Evolutionary conservation across 35 echinoderm and acorn worm species (phyloP).

Genomic region (Heliocidaris tuberculata): DNA sequence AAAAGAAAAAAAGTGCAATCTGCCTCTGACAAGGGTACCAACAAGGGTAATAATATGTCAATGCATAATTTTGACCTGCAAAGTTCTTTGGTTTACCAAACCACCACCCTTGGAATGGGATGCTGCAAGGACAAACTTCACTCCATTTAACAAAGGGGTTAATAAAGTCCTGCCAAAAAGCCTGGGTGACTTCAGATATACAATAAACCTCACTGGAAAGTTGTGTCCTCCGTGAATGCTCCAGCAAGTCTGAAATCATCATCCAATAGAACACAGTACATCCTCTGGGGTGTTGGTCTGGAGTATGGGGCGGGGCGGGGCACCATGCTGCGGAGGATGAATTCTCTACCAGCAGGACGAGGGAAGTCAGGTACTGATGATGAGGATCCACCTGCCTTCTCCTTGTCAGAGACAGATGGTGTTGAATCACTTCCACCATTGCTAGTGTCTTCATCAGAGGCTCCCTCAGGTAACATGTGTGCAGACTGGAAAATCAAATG

Average conservation of each 20-base stretch:
- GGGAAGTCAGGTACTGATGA: conserved; percentile 83
- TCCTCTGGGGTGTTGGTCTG: conserved; percentile 83
- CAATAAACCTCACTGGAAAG: conserved; percentile 70
- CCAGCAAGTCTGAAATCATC: conserved; percentile 92
- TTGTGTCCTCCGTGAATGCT: conserved; percentile 90
- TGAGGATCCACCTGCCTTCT: background rate
- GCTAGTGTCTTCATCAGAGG: background rate
- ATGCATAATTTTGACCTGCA: too few species aligned
- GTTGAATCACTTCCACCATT: background rate
- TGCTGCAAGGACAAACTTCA: too few species aligned
- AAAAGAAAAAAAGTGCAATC: too few species aligned
- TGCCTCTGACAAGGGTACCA: too few species aligned
- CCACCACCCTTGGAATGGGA: too few species aligned
- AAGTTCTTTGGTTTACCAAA: too few species aligned
- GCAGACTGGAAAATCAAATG: conserved; percentile 55
- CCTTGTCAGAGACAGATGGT: background rate
- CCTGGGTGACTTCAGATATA: too few species aligned
- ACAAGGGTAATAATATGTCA: too few species aligned
- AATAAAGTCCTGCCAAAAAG: too few species aligned
- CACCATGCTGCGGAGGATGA: conserved; percentile 74
- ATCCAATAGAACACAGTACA: conserved; percentile 94
- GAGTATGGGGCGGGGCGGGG: conserved; percentile 87
- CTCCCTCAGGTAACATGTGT: conserved; percentile 64
- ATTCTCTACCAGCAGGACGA: conserved; percentile 84
- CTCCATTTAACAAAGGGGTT: too few species aligned